Conservation (phyloP, 2,113 vertebrate genomes). For the Psittacus erithacus region DNA sequence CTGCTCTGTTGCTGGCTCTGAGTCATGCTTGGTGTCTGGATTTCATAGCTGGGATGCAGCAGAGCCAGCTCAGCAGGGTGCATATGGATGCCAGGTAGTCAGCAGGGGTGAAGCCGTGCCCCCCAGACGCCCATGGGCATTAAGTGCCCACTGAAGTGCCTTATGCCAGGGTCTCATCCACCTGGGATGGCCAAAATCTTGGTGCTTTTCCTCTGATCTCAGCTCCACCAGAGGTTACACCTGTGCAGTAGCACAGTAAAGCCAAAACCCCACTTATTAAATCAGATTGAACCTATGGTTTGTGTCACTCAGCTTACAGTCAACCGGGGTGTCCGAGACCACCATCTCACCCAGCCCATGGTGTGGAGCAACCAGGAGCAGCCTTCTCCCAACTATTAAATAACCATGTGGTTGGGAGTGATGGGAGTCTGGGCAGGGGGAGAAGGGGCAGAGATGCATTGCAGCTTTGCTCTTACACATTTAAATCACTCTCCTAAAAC, state of each 20-base stretch:
- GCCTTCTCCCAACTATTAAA: neutral
- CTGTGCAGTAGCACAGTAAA: neutral
- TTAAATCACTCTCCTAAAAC: neutral
- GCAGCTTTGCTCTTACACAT: neutral
- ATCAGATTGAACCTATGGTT: neutral
- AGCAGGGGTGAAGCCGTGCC: neutral
- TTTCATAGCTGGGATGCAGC: rapidly evolving
- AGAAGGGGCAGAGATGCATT: neutral
- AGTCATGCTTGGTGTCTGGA: rapidly evolving
- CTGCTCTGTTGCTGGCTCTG: neutral
- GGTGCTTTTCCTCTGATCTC: neutral
- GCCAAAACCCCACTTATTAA: neutral
- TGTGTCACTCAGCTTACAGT: rapidly evolving
- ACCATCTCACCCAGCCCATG: neutral
- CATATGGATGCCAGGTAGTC: rapidly evolving
- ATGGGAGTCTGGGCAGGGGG: neutral
- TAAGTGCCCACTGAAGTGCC: neutral
- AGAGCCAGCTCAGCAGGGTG: neutral
- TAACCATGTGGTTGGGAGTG: neutral
- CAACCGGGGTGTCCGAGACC: neutral
- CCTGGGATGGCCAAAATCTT: rapidly evolving
- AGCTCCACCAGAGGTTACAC: too few relatives aligned
- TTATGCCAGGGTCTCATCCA: rapidly evolving
- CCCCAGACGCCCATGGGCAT: rapidly evolving
- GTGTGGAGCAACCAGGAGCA: neutral